Base-by-base conservation (phyloP, 2,888 invertebrate species). In the Campoplex nolae region DNA sequence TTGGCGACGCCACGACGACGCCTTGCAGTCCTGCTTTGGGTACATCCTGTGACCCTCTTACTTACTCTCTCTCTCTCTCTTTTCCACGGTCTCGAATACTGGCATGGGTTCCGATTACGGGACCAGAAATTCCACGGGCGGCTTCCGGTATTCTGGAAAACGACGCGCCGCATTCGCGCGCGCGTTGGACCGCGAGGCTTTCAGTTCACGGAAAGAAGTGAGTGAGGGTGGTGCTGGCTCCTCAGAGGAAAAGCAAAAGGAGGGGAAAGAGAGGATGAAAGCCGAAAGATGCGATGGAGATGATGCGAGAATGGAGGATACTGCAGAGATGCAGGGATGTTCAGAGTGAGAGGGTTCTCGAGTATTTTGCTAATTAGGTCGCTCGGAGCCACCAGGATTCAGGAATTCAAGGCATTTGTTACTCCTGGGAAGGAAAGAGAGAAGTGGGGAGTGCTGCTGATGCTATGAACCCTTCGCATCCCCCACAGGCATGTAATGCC, bases 291-390 rank as follows among this genome's bases (percentile, higher is more conserved):
- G 83, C 71, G 45, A 70, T 70, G 51, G 79, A 80, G 71, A 86
- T 51, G 80, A 84, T 56, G 80, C 73, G 79, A 81, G 83, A 78
- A 83, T 73, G 58, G 68, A 78, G 75, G 78, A 56, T 62, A 77
- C 38, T n/a, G 70, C 48, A 71, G 51, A 51, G 51, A 51, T 45
- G 62, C 65, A 54, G 75, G 76, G 70, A 54, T 32, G 58, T n/a
- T 70, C 67, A 51, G 65, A 80, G 81, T 56, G 83, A 68, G 84
- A 83, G 75, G 75, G 76, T 45, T 77, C 89, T 88, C 88, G 90
- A 90, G 90, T 92, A 93, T 93, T 93, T 91, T 90, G 92, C 92
- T 93, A 93, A 93, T 93, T 93, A 93, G 93, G 93, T 93, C 93
- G 92, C 90, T 88, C 87, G 89, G 87, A 88, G 84, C 92, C 89